Evolutionary conservation across 2,888 invertebrate genomes (phyloP).

Genomic region (Zygothrica quintamaculata): DNA sequence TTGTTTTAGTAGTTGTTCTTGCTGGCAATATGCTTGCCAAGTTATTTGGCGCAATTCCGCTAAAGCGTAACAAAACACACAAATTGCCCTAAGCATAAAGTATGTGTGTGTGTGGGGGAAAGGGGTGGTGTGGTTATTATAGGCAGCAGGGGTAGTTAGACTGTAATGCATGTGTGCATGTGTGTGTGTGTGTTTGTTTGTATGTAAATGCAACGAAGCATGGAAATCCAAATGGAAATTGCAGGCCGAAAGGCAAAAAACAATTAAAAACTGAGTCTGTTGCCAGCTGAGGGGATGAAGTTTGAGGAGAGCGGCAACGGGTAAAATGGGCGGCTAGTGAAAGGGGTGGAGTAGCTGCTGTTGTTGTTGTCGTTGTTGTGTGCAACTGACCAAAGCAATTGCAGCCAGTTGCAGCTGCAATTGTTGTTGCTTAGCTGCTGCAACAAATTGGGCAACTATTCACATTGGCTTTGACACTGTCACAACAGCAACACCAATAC

Average conservation of each 20-base stretch:
- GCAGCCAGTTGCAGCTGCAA: slow-evolving; percentile 44
- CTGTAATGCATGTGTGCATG: slow-evolving; percentile 11
- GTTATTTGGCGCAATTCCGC: slow-evolving; percentile 77
- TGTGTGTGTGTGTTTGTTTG: slow-evolving; percentile 10
- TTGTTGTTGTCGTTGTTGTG: slow-evolving; percentile 37
- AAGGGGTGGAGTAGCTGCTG: slow-evolving; percentile 7
- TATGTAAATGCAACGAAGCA: slow-evolving; percentile 55
- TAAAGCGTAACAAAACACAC: slow-evolving; percentile 70
- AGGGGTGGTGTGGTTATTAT: not conserved
- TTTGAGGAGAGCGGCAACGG: not conserved
- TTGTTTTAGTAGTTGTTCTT: slow-evolving; percentile 23
- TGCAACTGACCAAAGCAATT: slow-evolving; percentile 74
- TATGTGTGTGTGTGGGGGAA: slow-evolving; percentile 14
- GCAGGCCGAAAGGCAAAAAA: slow-evolving; percentile 47
- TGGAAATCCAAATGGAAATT: slow-evolving; percentile 73
- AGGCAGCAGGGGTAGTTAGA: not conserved
- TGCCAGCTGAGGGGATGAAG: slow-evolving; percentile 13
- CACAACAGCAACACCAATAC: slow-evolving; percentile 24
- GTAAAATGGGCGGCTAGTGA: not conserved
- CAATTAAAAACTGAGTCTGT: slow-evolving; percentile 59
- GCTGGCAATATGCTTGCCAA: slow-evolving; percentile 62
- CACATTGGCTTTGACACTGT: slow-evolving; percentile 70
- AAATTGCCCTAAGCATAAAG: slow-evolving; percentile 35
- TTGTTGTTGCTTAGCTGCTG: slow-evolving; percentile 33
- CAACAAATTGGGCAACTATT: slow-evolving; percentile 50